These are phyloP conservation scores for Tolmerus cingulatus DNA, from an alignment of 2,888 invertebrate species.

Conservation along the genomic window DNA sequence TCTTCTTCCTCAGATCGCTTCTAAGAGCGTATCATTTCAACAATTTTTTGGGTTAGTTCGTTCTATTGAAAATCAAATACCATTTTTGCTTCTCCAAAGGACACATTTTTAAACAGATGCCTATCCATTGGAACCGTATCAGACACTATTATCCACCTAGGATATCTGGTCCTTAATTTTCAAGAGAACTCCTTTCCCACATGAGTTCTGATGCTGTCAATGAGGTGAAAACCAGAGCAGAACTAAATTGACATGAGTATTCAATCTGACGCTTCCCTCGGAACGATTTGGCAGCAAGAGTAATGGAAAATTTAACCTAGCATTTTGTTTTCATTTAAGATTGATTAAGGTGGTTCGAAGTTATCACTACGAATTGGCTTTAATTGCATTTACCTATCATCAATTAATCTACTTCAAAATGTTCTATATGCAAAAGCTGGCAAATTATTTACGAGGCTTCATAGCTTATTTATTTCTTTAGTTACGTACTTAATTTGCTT, in stretches of 20 bases:
- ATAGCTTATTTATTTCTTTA: too few relatives aligned
- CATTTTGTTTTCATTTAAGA: background rate
- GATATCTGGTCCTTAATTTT: background rate
- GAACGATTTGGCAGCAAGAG: background rate
- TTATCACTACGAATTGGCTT: background rate
- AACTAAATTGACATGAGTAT: background rate
- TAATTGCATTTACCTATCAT: background rate
- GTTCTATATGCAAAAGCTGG: too few relatives aligned
- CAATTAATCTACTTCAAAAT: background rate
- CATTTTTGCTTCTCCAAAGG: background rate
- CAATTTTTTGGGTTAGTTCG: background rate
- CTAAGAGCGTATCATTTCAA: background rate
- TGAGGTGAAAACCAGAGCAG: background rate
- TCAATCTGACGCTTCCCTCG: background rate
- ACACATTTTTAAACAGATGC: background rate
- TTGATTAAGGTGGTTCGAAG: background rate
- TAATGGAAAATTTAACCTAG: background rate
- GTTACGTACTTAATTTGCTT: too few relatives aligned
- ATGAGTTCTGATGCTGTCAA: background rate
- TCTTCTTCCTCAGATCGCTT: background rate
- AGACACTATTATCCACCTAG: background rate
- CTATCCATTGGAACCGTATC: background rate
- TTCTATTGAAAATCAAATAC: background rate
- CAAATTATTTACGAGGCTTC: too few relatives aligned
- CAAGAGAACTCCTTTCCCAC: background rate